A percentile compares a stretch with the other conserved stretches of the same genome.
Conservation (phyloP, 2,113 vertebrate genomes). For the Gracilinanus agilis region DNA sequence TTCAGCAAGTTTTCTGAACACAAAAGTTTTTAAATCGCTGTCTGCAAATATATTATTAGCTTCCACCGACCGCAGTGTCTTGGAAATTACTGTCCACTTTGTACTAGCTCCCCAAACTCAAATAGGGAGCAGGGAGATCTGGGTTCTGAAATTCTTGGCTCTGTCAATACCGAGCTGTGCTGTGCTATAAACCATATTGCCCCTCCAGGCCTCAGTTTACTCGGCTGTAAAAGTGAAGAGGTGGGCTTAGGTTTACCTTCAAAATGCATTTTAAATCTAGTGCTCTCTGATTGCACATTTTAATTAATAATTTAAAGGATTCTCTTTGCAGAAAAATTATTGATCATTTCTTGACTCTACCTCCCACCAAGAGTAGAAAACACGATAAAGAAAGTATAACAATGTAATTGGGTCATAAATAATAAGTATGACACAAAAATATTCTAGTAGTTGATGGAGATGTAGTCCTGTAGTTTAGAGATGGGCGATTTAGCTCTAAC, state of each 20-base stretch:
- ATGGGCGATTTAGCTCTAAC: background rate
- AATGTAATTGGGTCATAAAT: background rate
- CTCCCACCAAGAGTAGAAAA: background rate
- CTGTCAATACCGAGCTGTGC: background rate
- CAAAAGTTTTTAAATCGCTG: background rate
- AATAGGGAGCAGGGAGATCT: background rate
- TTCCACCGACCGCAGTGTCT: background rate
- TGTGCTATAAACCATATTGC: background rate
- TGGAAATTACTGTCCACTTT: background rate
- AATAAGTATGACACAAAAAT: conserved; percentile 39
- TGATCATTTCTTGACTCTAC: background rate
- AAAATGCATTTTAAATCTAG: background rate
- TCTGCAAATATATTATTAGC: background rate
- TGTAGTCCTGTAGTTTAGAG: background rate
- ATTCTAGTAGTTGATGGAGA: conserved; percentile 24
- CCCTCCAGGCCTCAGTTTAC: background rate
- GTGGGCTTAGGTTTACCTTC: background rate
- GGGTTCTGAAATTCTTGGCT: background rate
- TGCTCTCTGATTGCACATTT: background rate
- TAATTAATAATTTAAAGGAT: background rate
- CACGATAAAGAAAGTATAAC: background rate
- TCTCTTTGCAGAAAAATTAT: background rate
- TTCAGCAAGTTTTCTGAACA: background rate
- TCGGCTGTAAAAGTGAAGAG: background rate
- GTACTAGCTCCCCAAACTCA: background rate